Base-by-base conservation (phyloP, 2,888 invertebrate genomes). In the Chymomyza fuscimana region DNA sequence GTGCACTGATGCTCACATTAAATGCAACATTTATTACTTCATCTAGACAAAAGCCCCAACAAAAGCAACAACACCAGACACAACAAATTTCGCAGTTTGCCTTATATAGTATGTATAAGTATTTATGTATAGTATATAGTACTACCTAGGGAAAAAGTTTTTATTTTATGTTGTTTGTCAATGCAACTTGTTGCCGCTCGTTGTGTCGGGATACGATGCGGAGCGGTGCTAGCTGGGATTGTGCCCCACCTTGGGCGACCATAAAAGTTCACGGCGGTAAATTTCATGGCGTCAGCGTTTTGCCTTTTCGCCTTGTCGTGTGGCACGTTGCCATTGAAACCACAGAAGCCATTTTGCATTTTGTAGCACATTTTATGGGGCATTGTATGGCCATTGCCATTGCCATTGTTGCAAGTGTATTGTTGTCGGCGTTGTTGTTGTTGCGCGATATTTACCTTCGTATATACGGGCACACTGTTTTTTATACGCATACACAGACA, bases 271-370 rank as follows among this genome's bases (percentile, higher is more conserved):
- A 77, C 69, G 74, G 75, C 78, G 73, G 79, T 79, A 79, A 86
- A 84, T 79, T 84, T 79, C 80, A 76, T 72, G 80, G 77, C 80
- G 72, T 77, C 77, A 85, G 85, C 85, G 82, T 77, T 77, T 80
- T 66, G 51, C 75, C 22, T 16, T 50, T 61, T 61, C 51, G 63
- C 36, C 52, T 46, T 19, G 16, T n/a, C 9, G 7, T 67, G 25
- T 40, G 73, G 52, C 62, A 70, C 71, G 82, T 80, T 85, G 88
- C 86, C 76, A 87, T 87, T 88, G 88, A 85, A 87, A 87, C 85
- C 85, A 63, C 88, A 84, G 80, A 86, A 88, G 80, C 88, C 87
- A 87, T 84, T 84, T 86, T 86, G 88, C 88, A 85, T 85, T 88
- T 87, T 86, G 85, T 74, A 85, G 87, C 87, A 85, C 87, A 87